Percentiles rank a stretch among this genome's conserved stretches.
These are phyloP conservation scores for Motacilla alba DNA, from an alignment of 2,113 vertebrate genomes.

Conservation along the genomic window DNA sequence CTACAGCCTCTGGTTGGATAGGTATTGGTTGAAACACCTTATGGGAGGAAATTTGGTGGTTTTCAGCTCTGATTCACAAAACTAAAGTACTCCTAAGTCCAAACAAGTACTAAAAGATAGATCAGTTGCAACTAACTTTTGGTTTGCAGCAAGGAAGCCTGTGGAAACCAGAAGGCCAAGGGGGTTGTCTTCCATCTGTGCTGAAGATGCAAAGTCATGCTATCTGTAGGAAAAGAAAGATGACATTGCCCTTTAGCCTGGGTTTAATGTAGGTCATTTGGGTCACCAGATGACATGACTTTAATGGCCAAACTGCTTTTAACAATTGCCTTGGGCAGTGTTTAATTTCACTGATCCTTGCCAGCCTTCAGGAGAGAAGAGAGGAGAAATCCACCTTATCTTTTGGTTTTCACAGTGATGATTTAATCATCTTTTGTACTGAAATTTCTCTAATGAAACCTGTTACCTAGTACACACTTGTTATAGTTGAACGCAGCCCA, in stretches of 20 bases:
- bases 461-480: neutral
- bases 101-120: neutral
- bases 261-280: slow-evolving; percentile 60
- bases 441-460: neutral
- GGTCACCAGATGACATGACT: slow-evolving; percentile 63
- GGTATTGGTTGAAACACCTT: neutral
- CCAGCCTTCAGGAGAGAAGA: slow-evolving; percentile 19
- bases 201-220: slow-evolving; percentile 31
- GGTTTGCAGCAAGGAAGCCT: neutral
- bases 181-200: slow-evolving; percentile 21
- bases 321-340: slow-evolving; percentile 49
- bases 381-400: slow-evolving; percentile 31
- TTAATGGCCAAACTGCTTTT: slow-evolving; percentile 61
- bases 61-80: neutral
- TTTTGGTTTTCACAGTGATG: neutral
- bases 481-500: neutral
- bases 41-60: neutral
- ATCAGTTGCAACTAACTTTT: neutral
- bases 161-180: neutral
- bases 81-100: neutral
- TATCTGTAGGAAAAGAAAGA: slow-evolving; percentile 41
- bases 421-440: neutral
- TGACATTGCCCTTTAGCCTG: slow-evolving; percentile 60
- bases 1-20: neutral
- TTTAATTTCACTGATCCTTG: slow-evolving; percentile 61